Percentiles rank a stretch among this genome's conserved stretches.
These are phyloP conservation scores for Varanus salvator DNA, from an alignment of 2,113 vertebrate genomes.

Conservation along the genomic window DNA sequence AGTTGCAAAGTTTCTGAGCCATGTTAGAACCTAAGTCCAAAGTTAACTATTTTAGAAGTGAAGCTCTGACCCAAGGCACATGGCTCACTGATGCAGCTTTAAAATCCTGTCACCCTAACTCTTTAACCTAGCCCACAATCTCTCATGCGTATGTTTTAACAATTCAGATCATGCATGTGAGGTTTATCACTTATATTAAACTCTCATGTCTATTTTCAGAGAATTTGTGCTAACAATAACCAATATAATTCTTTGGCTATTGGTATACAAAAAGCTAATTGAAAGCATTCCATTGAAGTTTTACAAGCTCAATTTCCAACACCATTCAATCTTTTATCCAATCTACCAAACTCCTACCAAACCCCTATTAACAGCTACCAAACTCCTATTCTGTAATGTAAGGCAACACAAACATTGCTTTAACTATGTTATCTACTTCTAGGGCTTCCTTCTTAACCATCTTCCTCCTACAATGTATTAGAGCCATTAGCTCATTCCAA, in stretches of 20 bases:
- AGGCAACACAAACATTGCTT: slow-evolving; percentile 1
- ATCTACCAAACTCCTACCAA: not conserved
- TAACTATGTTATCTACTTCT: slow-evolving; percentile 17
- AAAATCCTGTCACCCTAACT: slow-evolving; percentile 50
- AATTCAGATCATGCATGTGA: slow-evolving; percentile 49
- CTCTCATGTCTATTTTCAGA: slow-evolving; percentile 43
- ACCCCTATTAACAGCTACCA: not conserved
- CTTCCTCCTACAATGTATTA: slow-evolving; percentile 14
- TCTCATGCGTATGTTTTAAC: slow-evolving; percentile 48
- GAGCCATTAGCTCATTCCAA: slow-evolving; percentile 37
- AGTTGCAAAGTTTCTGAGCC: slow-evolving; percentile 9
- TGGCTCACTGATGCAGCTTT: slow-evolving; percentile 29
- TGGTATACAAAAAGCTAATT: not conserved
- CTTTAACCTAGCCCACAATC: slow-evolving; percentile 42
- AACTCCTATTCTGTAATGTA: not conserved
- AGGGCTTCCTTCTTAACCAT: slow-evolving; percentile 35
- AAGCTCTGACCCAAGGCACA: slow-evolving; percentile 16
- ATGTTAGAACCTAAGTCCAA: not conserved
- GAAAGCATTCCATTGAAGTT: not conserved
- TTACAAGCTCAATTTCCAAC: not conserved
- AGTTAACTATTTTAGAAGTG: not conserved
- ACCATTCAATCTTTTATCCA: too few species aligned
- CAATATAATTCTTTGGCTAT: slow-evolving; percentile 17
- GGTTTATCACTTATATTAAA: slow-evolving; percentile 42
- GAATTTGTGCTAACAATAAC: slow-evolving; percentile 37